These are phyloP conservation scores for Ophion obscuratus DNA, from an alignment of 2,888 invertebrate genomes.

Conservation along the genomic window DNA sequence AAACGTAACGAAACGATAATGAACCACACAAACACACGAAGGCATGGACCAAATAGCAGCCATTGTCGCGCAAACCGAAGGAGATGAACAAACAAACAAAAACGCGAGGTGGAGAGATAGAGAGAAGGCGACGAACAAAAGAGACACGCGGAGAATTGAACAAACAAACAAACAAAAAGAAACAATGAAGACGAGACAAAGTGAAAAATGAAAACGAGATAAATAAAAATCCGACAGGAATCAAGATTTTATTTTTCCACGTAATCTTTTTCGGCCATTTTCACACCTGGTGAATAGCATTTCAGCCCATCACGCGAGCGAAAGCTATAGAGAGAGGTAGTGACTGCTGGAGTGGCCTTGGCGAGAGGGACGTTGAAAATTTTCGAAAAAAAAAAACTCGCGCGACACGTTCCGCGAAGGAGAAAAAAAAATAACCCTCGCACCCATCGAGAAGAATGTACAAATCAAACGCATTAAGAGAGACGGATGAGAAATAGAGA, in stretches of 20 bases:
- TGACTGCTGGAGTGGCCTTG: slow-evolving; percentile 62
- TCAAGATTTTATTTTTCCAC: slow-evolving; percentile 58
- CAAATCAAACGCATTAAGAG: slow-evolving; percentile 81
- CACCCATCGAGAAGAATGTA: slow-evolving; percentile 81
- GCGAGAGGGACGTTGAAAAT: slow-evolving; percentile 57
- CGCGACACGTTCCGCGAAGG: neutral
- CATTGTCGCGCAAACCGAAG: slow-evolving; percentile 65
- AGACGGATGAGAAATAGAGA: slow-evolving; percentile 69
- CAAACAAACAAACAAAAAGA: slow-evolving; percentile 34
- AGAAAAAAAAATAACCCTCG: slow-evolving; percentile 71
- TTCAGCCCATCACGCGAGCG: slow-evolving; percentile 45
- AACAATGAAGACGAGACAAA: slow-evolving; percentile 39
- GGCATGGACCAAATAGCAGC: slow-evolving; percentile 67
- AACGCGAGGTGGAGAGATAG: slow-evolving; percentile 24
- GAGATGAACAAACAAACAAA: slow-evolving; percentile 41
- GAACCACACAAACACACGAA: slow-evolving; percentile 51
- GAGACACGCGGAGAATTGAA: slow-evolving; percentile 45
- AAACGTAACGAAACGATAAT: slow-evolving; percentile 54
- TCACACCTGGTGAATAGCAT: slow-evolving; percentile 59
- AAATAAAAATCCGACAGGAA: slow-evolving; percentile 48
- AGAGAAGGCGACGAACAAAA: slow-evolving; percentile 27
- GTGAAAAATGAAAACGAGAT: slow-evolving; percentile 31
- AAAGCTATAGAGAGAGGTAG: slow-evolving; percentile 56
- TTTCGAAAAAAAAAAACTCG: slow-evolving; percentile 21
- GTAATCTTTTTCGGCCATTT: slow-evolving; percentile 65